Base-by-base conservation (phyloP, 2,797 vertebrate genomes). In the Crocidura indochinensis region DNA sequence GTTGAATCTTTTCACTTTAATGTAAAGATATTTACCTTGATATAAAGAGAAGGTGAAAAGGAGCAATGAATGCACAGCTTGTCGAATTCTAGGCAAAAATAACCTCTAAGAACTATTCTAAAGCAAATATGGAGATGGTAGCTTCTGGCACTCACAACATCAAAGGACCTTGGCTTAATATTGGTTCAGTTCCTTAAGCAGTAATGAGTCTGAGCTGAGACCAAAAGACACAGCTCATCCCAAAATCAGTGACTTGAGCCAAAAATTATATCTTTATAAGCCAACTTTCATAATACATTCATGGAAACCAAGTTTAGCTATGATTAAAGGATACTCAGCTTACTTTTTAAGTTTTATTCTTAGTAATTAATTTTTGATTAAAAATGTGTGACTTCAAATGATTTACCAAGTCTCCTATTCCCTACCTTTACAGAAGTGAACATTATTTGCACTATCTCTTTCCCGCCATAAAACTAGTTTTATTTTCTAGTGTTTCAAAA, bases 91-190 rank as follows among this genome's bases (percentile, higher is more conserved):
- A 44, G 46, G 26, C 29, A 17, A 11, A 79, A 91, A 86, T 60
- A 78, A 80, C 27, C 77, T 49, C 62, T 44, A 15, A 15, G 67
- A 94, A 77, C 2, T 67, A 2, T 68, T 81, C 76, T 71, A 90
- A 77, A 83, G 49, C 46, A 91, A 87, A 88, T 86, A 60, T 46
- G 27, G 6, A 80, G 6, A 73, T 20, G 9, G 51, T 22, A 2
- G 26, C 44, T 92, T 88, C n/a, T 72, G 31, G 65, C 67, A 83
- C 51, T 14, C 75, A 95, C 12, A 76, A 47, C 92, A 74, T 19
- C 24, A 84, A 75, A 31, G 6, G 15, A 73, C 7, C 7, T 92
- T 17, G 53, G n/a, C 31, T 19, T 15, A 65, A 77, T 1, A 4
- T 31, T 60, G 56, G 51, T 60, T 64, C 38, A 69, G 53, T 6